Percentiles rank a stretch among this genome's conserved stretches.
phyloP scores from a whole-genome alignment of 2,797 vertebrate species.

The Crenichthys baileyi region DNA sequence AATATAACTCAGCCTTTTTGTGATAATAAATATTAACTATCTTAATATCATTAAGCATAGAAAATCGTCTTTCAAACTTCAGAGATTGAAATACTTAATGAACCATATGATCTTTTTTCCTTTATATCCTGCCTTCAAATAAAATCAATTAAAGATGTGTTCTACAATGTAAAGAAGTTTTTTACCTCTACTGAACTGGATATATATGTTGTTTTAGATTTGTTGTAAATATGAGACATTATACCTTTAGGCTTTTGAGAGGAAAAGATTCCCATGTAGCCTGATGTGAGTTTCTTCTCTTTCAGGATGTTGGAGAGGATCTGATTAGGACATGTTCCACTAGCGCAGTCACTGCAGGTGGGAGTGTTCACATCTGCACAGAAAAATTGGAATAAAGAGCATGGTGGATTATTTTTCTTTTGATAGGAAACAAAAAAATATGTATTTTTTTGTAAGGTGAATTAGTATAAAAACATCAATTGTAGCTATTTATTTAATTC shows the following conservation, averaged over 20 bases:
- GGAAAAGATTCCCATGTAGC: conserved; percentile 75
- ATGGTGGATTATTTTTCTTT: not conserved
- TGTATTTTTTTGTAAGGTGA: not conserved
- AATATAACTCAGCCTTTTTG: no score
- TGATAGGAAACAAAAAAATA: not conserved
- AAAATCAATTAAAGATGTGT: not conserved
- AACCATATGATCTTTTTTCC: no score
- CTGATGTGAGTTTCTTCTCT: conserved; percentile 80
- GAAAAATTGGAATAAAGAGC: not conserved
- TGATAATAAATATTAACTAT: no score
- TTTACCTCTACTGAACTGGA: no score
- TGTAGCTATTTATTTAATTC: not conserved
- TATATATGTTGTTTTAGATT: not conserved
- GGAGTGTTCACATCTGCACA: conserved; percentile 62
- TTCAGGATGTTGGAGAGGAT: conserved; percentile 71
- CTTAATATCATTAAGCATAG: no score
- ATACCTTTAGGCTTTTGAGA: conserved; percentile 74
- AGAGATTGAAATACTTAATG: no score
- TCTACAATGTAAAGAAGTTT: not conserved
- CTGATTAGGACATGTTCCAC: conserved; percentile 68
- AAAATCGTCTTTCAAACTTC: no score
- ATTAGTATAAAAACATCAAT: not conserved
- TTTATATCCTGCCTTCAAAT: not conserved
- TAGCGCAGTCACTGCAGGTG: conserved; percentile 78
- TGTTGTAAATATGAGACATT: not conserved